Percentiles rank a stretch among this genome's conserved stretches.
phyloP scores from a whole-genome alignment of 1,140 invertebrate species.

The Ridgeia piscesae region DNA sequence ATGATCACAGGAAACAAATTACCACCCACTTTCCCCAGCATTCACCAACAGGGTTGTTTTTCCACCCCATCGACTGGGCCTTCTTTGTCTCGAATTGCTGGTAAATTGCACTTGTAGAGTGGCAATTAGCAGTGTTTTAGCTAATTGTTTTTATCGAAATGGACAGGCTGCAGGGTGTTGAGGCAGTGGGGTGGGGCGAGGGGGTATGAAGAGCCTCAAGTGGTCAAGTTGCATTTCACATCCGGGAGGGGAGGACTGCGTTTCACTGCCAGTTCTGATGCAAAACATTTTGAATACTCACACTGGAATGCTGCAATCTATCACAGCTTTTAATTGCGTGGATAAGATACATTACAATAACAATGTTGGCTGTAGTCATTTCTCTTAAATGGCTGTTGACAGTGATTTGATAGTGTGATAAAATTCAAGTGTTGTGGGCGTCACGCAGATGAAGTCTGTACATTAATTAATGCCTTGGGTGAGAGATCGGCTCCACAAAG shows the following conservation, averaged over 20 bases:
- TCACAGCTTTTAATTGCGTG: not conserved
- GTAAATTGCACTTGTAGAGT: not conserved
- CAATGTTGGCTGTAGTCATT: not conserved
- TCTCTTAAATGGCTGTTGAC: too few species aligned
- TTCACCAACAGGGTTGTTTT: not conserved
- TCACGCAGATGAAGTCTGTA: not conserved
- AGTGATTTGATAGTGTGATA: not conserved
- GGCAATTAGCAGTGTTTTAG: conserved; percentile 1
- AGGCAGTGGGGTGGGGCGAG: not conserved
- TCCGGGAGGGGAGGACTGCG: not conserved
- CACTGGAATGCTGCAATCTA: not conserved
- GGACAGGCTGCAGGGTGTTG: not conserved
- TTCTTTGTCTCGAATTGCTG: not conserved
- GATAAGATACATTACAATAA: not conserved
- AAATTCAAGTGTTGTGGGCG: not conserved
- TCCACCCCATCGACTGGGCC: not conserved
- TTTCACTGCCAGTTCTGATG: not conserved
- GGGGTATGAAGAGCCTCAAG: not conserved
- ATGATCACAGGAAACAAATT: not conserved
- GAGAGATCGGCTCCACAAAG: not conserved
- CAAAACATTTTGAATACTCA: not conserved
- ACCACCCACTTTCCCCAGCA: not conserved
- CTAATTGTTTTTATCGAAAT: conserved; percentile 2
- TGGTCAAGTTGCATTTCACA: not conserved
- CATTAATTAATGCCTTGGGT: not conserved